Evolutionary conservation across 2,113 vertebrate species (phyloP).

Genomic region (Ranitomeya variabilis): DNA sequence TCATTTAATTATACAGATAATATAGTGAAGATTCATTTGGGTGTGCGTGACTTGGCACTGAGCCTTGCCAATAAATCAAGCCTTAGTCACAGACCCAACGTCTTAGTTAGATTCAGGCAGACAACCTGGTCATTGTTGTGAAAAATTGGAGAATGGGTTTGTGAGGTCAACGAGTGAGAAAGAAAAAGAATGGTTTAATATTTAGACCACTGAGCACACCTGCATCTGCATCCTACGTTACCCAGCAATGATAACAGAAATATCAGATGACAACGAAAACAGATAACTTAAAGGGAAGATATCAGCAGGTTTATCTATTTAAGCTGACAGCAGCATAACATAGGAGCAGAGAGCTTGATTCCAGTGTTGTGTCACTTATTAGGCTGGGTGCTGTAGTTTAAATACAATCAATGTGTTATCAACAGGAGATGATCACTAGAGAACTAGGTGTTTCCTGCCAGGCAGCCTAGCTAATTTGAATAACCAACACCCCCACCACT

Average conservation of each 20-base stretch:
- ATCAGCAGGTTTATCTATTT: too few relatives aligned
- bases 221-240: neutral
- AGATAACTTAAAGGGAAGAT: neutral
- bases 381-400: too few relatives aligned
- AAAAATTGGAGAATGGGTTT: neutral
- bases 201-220: constrained; percentile 2
- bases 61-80: constrained; percentile 3
- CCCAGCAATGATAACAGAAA: neutral
- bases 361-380: too few relatives aligned
- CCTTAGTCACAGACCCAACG: constrained; percentile 15
- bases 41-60: neutral
- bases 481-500: too few relatives aligned
- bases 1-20: constrained; percentile 40
- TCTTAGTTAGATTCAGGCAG: neutral
- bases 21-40: constrained; percentile 22
- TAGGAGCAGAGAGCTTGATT: too few relatives aligned
- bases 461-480: too few relatives aligned
- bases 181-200: constrained; percentile 14
- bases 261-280: neutral
- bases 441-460: too few relatives aligned
- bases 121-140: neutral
- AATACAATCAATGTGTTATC: too few relatives aligned
- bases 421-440: too few relatives aligned
- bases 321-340: too few relatives aligned
- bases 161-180: neutral